Base-by-base conservation (phyloP, 2,888 invertebrate genomes). In the Catocala fraxini region DNA sequence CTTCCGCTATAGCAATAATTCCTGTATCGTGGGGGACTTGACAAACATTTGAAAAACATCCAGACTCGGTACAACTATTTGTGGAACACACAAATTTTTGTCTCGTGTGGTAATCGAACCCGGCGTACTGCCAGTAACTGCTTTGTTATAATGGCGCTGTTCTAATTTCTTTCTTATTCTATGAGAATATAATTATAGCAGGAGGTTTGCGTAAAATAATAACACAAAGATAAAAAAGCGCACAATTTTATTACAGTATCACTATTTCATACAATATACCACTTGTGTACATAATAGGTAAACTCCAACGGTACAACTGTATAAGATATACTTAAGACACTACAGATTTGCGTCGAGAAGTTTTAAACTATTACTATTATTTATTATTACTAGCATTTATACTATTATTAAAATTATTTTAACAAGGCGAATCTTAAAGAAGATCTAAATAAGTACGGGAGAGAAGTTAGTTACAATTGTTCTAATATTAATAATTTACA, bases 161-260 rank as follows among this genome's bases (percentile, higher is more conserved):
- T 25, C 25, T 25, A 3, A 25, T 25, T 25, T 25, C 25, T 25
- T 1, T 15, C 15, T 15, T 25, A 25, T 25, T 25, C 25, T 25
- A 3, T 25, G 25, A 3, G 4, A 25, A 25, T 25, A 25, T 25
- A 25, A 25, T 25, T 39, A 39, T 1, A 34, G 34, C 5, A 25
- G 7, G 33, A 1, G 6, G 15, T 12, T 11, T 33, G 11, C 13
- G 0, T 11, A 52, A 56, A 73, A 73, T 70, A 56, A 80, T 56
- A 72, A 61, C 46, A 72, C 59, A 13, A 13, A 42, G 70, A 61
- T 76, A 75, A 81, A 86, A 89, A 86, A 89, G 86, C 89, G 80
- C 75, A 79, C 79, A 83, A 82, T 79, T 81, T 81, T 70, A 88
- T 87, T 89, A 86, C 80, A 82, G 76, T 82, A 77, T 77, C 76